Base-by-base conservation (phyloP, 2,113 vertebrate species). In the Oryzias woworae region DNA sequence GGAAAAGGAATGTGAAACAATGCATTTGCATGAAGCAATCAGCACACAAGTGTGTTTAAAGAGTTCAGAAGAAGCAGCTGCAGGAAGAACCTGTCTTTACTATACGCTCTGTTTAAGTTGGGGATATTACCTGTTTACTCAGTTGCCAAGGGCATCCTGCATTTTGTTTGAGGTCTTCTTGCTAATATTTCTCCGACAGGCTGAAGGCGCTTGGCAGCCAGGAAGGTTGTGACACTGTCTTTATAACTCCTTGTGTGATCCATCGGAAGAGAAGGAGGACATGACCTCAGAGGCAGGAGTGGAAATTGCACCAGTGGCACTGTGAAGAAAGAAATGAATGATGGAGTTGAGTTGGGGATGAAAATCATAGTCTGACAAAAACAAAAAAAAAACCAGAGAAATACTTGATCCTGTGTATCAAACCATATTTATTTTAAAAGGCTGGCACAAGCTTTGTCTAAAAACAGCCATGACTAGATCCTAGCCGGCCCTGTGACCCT, bases 1-100 rank as follows among this genome's bases (percentile, higher is more conserved):
- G 72, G 74, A 70, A 83, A 73, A 79, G 52, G 62, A 66, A 73
- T 55, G 55, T 20, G 53, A 70, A 69, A 68, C 68, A n/a, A 47
- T 62, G 67, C 68, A 89, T 91, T 88, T 87, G 81, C 87, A 91
- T 90, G 74, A 69, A 80, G 83, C 80, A 80, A 86, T 89, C 82
- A 73, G 78, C 62, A 72, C 84, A 68, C 70, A 73, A 58, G 63
- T 72, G 75, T 83, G 75, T 86, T 86, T 81, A 75, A 87, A 72
- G 61, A 75, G 64, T 49, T 8, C 14, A 1, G 45, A 14, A 71
- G 54, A 53, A 49, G 31, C 1, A 0, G 1, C 41, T 55, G 51
- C 41, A 14, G 50, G 53, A 15, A 53, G 49, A 1, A n/a, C 55
- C n/a, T 60, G 23, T 71, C 53, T 60, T 48, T 56, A 57, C 57